These are phyloP conservation scores for Spisula solida DNA, from an alignment of 2,888 invertebrate genomes.

Conservation along the genomic window DNA sequence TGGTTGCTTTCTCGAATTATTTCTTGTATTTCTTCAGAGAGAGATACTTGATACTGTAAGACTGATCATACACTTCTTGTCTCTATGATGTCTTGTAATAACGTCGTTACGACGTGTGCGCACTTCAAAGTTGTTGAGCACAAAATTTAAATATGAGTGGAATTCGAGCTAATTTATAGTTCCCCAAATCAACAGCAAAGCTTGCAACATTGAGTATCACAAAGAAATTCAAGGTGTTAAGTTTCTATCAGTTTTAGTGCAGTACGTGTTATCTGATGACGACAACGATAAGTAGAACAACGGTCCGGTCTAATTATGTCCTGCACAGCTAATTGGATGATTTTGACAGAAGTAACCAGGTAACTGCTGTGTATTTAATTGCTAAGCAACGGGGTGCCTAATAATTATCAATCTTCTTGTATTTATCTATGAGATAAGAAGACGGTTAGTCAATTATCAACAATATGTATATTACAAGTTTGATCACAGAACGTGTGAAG, in stretches of 20 bases:
- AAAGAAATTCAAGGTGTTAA: constrained; percentile 16
- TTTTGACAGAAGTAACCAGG: constrained; percentile 62
- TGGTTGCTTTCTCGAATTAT: no score
- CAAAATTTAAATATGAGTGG: not conserved
- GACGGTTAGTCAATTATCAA: constrained; percentile 53
- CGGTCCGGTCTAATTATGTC: constrained; percentile 23
- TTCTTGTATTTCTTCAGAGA: no score
- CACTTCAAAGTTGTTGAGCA: no score
- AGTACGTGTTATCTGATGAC: constrained; percentile 41
- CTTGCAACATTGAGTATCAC: not conserved
- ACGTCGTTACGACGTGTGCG: no score
- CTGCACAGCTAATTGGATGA: constrained; percentile 18
- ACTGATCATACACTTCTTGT: no score
- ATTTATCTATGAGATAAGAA: constrained; percentile 52
- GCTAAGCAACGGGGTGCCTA: constrained; percentile 59
- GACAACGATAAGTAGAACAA: constrained; percentile 26
- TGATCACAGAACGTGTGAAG: not conserved
- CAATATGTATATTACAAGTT: constrained; percentile 27
- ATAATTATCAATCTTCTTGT: constrained; percentile 47
- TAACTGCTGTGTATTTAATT: constrained; percentile 65
- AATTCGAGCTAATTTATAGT: not conserved
- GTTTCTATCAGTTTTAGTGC: constrained; percentile 16
- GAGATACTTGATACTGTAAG: no score
- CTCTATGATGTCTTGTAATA: no score
- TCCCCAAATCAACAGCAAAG: not conserved